Evolutionary conservation across 2,113 vertebrate genomes (phyloP).

Genomic region (Ceratotherium simum): DNA sequence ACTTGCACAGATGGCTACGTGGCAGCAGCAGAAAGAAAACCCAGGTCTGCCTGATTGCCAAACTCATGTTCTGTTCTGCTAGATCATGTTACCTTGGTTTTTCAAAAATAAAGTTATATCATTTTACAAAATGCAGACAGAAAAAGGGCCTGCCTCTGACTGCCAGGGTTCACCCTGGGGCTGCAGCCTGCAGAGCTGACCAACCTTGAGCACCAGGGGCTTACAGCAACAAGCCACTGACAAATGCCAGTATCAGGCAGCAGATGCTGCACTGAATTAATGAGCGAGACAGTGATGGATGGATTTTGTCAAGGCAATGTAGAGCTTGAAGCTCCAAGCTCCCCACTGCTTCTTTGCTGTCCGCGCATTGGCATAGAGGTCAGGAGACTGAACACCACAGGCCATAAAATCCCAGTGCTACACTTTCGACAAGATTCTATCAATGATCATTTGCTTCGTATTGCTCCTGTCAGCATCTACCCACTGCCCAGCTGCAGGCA

Average conservation of each 20-base stretch:
- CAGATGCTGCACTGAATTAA: conserved; percentile 39
- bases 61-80: background rate
- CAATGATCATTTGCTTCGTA: conserved; percentile 50
- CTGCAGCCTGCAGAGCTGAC: background rate
- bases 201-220: background rate
- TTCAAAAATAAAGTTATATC: conserved; percentile 2
- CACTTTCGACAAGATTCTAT: background rate
- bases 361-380: background rate
- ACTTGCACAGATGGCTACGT: background rate
- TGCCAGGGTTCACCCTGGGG: background rate
- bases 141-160: background rate
- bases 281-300: conserved; percentile 19
- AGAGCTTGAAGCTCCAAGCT: background rate
- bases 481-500: background rate
- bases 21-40: background rate
- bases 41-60: background rate
- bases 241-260: background rate
- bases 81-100: background rate
- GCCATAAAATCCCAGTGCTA: background rate
- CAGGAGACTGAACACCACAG: background rate
- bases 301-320: conserved; percentile 16
- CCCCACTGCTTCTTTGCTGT: background rate
- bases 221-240: conserved; percentile 60
- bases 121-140: conserved; percentile 1
- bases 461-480: background rate